Evolutionary conservation across 1,140 invertebrate genomes (phyloP), one percentile per base, ranked within the genome.

Genomic region (Eueides isabella): DNA sequence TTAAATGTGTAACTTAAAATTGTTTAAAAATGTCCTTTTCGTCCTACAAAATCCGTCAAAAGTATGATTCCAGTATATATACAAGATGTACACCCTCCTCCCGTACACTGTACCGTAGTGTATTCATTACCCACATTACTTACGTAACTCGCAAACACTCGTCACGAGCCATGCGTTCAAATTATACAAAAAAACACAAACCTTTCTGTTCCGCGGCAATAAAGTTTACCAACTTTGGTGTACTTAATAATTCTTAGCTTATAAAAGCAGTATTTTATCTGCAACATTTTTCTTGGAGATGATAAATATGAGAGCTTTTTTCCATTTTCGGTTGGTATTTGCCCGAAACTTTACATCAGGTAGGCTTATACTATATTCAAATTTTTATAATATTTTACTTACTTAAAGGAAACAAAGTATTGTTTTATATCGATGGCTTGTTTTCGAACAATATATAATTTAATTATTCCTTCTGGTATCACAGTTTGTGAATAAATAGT

Each of bases 161-260:
- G 2, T 7, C 35, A 19, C 30, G 30, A 48, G 38, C 26, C 41
- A n/a, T 28, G 28, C 38, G 16, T 30, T 28, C 44, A 67, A 48
- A 67, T 48, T 29, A 48, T 67, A 41, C 65, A 38, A 44, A 67
- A 65, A 67, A 67, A 48, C 41, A 48, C 41, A 48, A 19, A n/a
- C 41, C 41, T n/a, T 48, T 48, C 41, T 48, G 16, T 7, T 48
- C 41, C 41, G 2, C 41, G 41, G n/a, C 41, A 48, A 48, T 23
- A 48, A 48, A 48, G n/a, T 48, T 48, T 16, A 48, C 41, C 41
- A 48, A 48, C n/a, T 48, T 48, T 48, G 16, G 41, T 48, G 41
- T 48, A 48, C 41, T 48, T 48, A 48, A 48, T 48, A 48, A 48
- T 1, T 48, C n/a, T 48, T 48, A 48, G 41, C 41, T 48, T 48